phyloP scores from a whole-genome alignment of 2,888 invertebrate genomes.

The Drosophila meridionalis region DNA sequence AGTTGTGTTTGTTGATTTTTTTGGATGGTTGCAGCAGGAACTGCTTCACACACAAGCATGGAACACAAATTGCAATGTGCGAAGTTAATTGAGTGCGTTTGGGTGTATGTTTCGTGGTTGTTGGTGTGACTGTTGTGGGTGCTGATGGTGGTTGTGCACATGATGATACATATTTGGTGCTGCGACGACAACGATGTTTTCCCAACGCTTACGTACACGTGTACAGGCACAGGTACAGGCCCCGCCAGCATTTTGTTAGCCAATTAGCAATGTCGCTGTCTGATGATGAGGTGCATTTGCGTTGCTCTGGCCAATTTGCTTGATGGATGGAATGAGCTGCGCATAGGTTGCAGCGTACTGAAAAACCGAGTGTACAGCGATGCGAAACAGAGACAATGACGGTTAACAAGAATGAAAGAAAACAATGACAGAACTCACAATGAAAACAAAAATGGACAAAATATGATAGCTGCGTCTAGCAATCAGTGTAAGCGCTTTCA shows the following conservation, averaged over 20 bases:
- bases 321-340: conserved; percentile 63
- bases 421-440: conserved; percentile 29
- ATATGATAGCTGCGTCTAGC: conserved; percentile 7
- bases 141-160: conserved; percentile 35
- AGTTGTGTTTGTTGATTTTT: conserved; percentile 33
- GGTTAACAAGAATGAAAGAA: conserved; percentile 26
- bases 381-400: conserved; percentile 33
- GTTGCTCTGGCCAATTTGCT: conserved; percentile 68
- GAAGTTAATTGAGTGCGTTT: conserved; percentile 67
- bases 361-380: conserved; percentile 28
- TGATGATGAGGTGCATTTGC: conserved; percentile 71
- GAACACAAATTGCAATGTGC: conserved; percentile 77
- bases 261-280: conserved; percentile 75
- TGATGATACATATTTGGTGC: conserved; percentile 45
- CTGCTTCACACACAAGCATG: conserved; percentile 60
- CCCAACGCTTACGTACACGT: conserved; percentile 22
- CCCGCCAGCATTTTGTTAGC: conserved; percentile 64
- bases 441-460: conserved; percentile 23
- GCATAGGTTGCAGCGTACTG: conserved; percentile 32
- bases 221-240: conserved; percentile 10
- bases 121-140: conserved; percentile 34
- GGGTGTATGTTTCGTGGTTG: conserved; percentile 22
- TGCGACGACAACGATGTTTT: conserved; percentile 34
- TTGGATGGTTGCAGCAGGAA: conserved; percentile 41
- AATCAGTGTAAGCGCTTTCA: conserved; percentile 15